These are phyloP conservation scores for Cosmia pyralina DNA, from an alignment of 2,888 invertebrate species.

Conservation along the genomic window DNA sequence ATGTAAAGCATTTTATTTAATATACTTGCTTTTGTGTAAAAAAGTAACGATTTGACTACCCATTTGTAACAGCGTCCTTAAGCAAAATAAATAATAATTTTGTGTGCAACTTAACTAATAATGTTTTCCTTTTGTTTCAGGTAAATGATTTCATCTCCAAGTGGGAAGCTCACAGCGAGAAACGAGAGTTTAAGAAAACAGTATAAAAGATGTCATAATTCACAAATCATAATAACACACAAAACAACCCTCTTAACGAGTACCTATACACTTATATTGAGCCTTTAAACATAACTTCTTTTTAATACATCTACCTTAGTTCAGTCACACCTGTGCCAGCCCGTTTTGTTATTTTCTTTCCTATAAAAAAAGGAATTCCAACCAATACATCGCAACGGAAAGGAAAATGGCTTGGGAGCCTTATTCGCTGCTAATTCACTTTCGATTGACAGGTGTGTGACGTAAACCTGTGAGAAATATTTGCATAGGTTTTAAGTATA, in stretches of 20 bases:
- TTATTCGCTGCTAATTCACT: conserved; percentile 68
- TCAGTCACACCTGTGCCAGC: background rate
- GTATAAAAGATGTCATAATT: no score
- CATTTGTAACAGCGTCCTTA: no score
- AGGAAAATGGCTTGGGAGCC: conserved; percentile 68
- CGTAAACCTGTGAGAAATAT: conserved; percentile 49
- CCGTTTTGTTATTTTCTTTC: background rate
- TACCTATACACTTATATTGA: no score
- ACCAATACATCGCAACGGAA: conserved; percentile 50
- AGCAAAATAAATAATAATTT: background rate
- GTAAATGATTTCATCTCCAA: conserved; percentile 30
- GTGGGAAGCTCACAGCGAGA: no score
- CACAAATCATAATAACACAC: no score
- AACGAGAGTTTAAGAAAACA: background rate
- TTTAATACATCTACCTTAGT: background rate
- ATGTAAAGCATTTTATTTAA: no score
- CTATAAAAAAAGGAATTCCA: conserved; percentile 5
- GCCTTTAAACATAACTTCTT: background rate
- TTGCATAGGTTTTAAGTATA: conserved; percentile 41
- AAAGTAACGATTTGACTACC: no score
- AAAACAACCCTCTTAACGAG: no score
- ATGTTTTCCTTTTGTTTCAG: conserved; percentile 50
- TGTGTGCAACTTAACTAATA: background rate
- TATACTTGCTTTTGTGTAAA: no score
- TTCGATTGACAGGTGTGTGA: conserved; percentile 64